Conservation (phyloP, 2,888 invertebrate species). For the Thelaira solivaga region DNA sequence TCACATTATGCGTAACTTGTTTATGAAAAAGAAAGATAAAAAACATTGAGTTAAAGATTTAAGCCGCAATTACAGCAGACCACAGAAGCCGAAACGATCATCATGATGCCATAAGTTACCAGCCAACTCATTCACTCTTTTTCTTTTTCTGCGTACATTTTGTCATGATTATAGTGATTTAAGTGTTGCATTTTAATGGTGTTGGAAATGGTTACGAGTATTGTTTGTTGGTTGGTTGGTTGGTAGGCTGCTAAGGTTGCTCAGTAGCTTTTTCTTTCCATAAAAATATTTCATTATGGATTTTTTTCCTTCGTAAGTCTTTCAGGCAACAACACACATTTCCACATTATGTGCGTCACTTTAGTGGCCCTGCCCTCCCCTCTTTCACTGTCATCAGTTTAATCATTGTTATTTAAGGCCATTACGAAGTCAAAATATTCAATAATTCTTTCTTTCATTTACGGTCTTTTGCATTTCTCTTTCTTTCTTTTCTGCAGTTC, state of each 20-base stretch:
- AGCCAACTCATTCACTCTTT: not conserved
- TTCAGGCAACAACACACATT: constrained; percentile 7
- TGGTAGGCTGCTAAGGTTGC: not conserved
- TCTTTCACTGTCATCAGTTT: constrained; percentile 1
- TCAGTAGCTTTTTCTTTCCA: constrained; percentile 6
- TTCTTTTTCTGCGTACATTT: too few relatives aligned
- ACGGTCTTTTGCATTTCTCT: not conserved
- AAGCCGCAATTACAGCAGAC: constrained; percentile 17
- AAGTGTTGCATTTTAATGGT: constrained; percentile 46
- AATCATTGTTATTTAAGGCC: constrained; percentile 63
- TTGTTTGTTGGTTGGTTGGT: not conserved
- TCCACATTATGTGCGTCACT: constrained; percentile 47
- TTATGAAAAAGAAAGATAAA: constrained; percentile 22
- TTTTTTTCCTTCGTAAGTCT: not conserved
- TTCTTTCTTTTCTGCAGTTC: not conserved
- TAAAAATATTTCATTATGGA: constrained; percentile 35
- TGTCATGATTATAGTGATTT: constrained; percentile 58
- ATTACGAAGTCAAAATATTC: constrained; percentile 60
- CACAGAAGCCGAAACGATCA: constrained; percentile 6
- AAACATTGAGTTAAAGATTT: constrained; percentile 12
- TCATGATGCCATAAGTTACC: constrained; percentile 11
- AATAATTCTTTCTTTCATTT: not conserved
- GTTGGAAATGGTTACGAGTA: constrained; percentile 20
- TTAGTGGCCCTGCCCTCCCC: not conserved
- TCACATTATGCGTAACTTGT: constrained; percentile 39